Percentiles rank a stretch among this genome's conserved stretches.
phyloP scores from a whole-genome alignment of 2,888 invertebrate species.

The Perithous albicinctus region DNA sequence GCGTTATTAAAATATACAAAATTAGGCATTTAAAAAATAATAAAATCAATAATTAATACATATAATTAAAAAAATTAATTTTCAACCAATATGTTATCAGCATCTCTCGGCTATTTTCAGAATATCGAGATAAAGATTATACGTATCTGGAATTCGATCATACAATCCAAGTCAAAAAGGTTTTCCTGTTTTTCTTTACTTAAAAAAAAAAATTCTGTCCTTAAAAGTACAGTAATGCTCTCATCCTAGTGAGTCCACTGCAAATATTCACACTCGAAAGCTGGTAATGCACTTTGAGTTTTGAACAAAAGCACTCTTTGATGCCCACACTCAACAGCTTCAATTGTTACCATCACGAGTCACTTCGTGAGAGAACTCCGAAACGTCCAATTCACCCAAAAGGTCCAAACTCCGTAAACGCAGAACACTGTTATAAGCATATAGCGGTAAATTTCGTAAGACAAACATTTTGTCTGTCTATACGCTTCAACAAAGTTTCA shows the following conservation, averaged over 20 bases:
- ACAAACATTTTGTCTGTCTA: background rate
- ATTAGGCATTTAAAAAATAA: too few relatives aligned
- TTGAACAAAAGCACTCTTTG: constrained; percentile 34
- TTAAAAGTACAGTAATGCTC: background rate
- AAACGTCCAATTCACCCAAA: constrained; percentile 6
- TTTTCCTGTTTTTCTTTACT: too few relatives aligned
- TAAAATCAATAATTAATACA: too few relatives aligned
- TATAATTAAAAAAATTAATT: too few relatives aligned
- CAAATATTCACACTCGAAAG: constrained; percentile 37
- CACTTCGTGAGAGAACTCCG: constrained; percentile 4
- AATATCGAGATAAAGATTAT: too few relatives aligned
- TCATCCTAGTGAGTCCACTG: background rate
- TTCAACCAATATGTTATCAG: too few relatives aligned
- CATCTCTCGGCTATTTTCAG: too few relatives aligned
- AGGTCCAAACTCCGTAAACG: constrained; percentile 21
- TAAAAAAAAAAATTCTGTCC: too few relatives aligned
- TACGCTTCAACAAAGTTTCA: background rate
- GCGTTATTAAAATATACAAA: too few relatives aligned
- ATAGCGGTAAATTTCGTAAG: background rate
- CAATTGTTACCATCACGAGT: constrained; percentile 12
- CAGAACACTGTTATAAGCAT: background rate
- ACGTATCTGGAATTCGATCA: too few relatives aligned
- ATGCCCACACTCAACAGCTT: constrained; percentile 15
- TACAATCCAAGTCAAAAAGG: background rate
- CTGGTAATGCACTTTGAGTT: constrained; percentile 26